Base-by-base conservation (phyloP, 1,140 invertebrate species). In the Vollenhovia emeryi region DNA sequence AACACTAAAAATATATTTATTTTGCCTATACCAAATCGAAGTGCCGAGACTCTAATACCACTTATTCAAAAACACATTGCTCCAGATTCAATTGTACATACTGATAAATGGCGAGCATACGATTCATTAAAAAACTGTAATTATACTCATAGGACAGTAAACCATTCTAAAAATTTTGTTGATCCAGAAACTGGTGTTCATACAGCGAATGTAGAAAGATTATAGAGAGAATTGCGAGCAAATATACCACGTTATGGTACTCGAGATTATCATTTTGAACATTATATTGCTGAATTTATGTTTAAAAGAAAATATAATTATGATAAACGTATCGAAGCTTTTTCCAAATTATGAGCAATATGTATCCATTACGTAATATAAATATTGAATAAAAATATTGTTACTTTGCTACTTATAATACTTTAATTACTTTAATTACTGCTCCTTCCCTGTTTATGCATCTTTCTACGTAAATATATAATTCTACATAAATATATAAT, bases 191-290 rank as follows among this genome's bases (percentile, higher is more conserved):
- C 64, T 13, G 27, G 64, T n/a, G 68, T 50, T 15, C 45, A 71
- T 13, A 71, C 45, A 1, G 18, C 50, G 33, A 71, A 71, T 18
- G 52, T 71, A 30, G 68, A 71, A 52, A 71, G 68, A 71, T 50
- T 50, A 1, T 71, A 27, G 68, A 50, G 68, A 71, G 27, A 71
- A 1, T 50, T 71, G 45, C n/a, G 45, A 52, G 45, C 68, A 33
- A 71, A 11, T 33, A 71, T 50, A 33, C 18, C 27, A 30, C 45
- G 45, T 4, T 52, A 71, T 21, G 27, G 48, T 2, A n/a, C 9
- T 5, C 30, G 27, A 5, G 45, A 71, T 33, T 55, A 52, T n/a
- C 15, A 48, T 33, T 50, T 48, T 7, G 9, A 0, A 4, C 1
- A 55, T 30, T 69, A 69, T 52, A 3, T 55, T 1, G 68, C 30